These are phyloP conservation scores for human (Homo sapiens) DNA, from an alignment of 2,113 vertebrate species.

Conservation along the genomic window DNA sequence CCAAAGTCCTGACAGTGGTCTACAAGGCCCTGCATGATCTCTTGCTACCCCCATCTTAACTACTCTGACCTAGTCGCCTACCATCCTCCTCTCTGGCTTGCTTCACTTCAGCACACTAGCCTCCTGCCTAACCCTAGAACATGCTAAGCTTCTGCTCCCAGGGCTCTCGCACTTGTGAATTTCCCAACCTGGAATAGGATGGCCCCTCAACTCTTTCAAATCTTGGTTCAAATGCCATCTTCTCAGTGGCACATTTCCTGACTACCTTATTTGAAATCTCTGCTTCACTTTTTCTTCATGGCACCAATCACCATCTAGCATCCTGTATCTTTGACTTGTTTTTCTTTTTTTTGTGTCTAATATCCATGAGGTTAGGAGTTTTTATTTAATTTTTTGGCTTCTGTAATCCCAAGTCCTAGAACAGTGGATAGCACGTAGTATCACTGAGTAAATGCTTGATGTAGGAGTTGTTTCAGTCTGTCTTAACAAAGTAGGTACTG, in stretches of 20 bases:
- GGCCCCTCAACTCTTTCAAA: neutral
- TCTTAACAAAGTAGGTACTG: neutral
- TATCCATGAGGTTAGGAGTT: neutral
- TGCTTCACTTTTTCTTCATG: neutral
- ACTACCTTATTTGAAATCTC: neutral
- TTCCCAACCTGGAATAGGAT: neutral
- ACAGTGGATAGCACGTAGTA: neutral
- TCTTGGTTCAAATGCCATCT: neutral
- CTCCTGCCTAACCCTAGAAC: neutral
- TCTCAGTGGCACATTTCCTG: neutral
- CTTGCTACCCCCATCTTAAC: accelerated
- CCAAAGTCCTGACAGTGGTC: too few relatives aligned
- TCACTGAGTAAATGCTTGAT: neutral
- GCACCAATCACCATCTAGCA: neutral
- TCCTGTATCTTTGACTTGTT: neutral
- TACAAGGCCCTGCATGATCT: neutral
- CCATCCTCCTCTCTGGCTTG: neutral
- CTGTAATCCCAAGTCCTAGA: neutral
- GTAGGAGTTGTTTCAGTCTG: neutral
- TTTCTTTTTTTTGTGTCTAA: neutral
- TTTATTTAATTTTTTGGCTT: neutral
- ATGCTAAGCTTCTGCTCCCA: neutral
- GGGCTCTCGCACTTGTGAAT: neutral
- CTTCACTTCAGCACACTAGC: neutral
- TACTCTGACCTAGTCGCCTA: too few relatives aligned